A percentile compares a stretch with the other conserved stretches of the same genome.
Evolutionary conservation across 2,888 invertebrate species (phyloP).

Genomic region (Automeris io): DNA sequence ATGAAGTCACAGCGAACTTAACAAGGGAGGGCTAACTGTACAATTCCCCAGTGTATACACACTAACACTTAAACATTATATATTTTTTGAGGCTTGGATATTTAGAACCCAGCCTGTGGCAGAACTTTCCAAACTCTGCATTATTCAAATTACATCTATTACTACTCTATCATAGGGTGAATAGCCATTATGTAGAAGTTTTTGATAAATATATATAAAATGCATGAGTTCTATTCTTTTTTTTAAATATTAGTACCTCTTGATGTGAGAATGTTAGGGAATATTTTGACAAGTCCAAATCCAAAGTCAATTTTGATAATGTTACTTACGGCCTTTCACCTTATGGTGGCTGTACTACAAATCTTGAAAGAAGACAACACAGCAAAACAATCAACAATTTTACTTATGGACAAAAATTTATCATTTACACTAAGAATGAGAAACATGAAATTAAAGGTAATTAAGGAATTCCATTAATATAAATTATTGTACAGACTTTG

Average conservation of each 20-base stretch:
- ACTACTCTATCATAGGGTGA: conserved; percentile 45
- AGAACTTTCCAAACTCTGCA: conserved; percentile 74
- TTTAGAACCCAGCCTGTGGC: conserved; percentile 69
- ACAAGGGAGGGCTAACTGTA: conserved; percentile 77
- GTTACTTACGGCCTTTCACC: too few relatives aligned
- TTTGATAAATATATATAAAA: too few relatives aligned
- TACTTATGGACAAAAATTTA: conserved; percentile 41
- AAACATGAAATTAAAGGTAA: conserved; percentile 24
- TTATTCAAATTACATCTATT: conserved; percentile 41
- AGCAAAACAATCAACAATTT: conserved; percentile 53
- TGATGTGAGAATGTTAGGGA: too few relatives aligned
- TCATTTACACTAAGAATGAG: conserved; percentile 33
- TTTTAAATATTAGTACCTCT: too few relatives aligned
- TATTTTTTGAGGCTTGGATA: conserved; percentile 65
- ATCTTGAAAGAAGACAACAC: conserved; percentile 39
- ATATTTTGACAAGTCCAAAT: too few relatives aligned
- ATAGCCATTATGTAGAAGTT: too few relatives aligned
- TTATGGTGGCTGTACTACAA: too few relatives aligned
- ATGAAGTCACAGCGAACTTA: conserved; percentile 73
- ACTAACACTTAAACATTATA: conserved; percentile 76
- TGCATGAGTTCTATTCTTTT: too few relatives aligned
- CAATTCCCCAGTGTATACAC: conserved; percentile 74
- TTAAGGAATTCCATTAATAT: conserved; percentile 26
- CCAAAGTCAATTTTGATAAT: too few relatives aligned
- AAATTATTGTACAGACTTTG: conserved; percentile 58